Conservation (phyloP, 2,888 invertebrate genomes). For the Pachymerium ferrugineum region DNA sequence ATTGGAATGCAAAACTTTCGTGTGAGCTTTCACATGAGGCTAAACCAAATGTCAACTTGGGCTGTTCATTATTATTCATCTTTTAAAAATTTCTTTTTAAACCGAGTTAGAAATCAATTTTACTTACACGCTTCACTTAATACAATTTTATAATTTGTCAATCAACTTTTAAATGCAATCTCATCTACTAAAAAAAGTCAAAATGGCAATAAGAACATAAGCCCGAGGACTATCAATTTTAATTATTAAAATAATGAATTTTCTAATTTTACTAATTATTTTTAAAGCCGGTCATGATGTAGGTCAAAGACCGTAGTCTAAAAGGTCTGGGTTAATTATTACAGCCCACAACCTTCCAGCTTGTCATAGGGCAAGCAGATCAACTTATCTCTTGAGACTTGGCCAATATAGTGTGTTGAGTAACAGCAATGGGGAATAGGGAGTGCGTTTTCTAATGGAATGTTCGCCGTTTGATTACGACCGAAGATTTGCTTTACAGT, state of each 20-base stretch:
- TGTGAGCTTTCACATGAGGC: background rate
- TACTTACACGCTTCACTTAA: no score
- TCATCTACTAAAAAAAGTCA: no score
- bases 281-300: no score
- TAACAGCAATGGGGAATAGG: background rate
- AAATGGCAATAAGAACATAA: no score
- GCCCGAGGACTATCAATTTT: no score
- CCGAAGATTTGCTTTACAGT: background rate
- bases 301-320: no score
- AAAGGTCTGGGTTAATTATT: no score
- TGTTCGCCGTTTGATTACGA: background rate
- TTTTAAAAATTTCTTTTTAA: background rate
- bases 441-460: background rate
- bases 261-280: no score
- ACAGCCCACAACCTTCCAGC: background rate
- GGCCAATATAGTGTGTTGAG: background rate
- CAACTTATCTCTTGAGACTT: background rate
- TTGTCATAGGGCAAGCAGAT: background rate
- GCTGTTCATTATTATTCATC: background rate
- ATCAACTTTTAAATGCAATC: no score
- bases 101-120: background rate
- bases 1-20: conserved; percentile 1
- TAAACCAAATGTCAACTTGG: background rate
- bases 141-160: no score
- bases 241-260: no score